These are phyloP conservation scores for Falco naumanni DNA, from an alignment of 2,797 vertebrate species.

Conservation along the genomic window DNA sequence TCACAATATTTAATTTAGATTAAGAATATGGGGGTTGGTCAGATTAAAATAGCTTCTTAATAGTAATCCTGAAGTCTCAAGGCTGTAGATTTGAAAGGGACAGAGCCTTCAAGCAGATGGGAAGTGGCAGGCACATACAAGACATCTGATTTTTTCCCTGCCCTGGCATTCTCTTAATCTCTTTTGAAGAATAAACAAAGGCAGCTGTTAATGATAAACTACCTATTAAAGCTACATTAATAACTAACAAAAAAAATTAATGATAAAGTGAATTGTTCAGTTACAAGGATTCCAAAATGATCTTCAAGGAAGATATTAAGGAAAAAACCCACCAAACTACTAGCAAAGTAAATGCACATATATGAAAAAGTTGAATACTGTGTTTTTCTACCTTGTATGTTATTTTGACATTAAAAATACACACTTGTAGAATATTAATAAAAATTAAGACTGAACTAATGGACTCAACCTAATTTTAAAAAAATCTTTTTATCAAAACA, in stretches of 20 bases:
- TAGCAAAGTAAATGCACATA: neutral
- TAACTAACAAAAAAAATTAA: neutral
- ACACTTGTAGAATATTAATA: neutral
- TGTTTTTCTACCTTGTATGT: neutral
- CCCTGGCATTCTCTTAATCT: neutral
- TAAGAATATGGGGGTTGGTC: neutral
- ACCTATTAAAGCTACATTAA: neutral
- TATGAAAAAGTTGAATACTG: neutral
- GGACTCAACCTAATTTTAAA: neutral
- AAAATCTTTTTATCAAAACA: neutral
- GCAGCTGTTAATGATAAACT: slow-evolving; percentile 15
- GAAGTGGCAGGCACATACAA: neutral
- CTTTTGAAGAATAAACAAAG: slow-evolving; percentile 39
- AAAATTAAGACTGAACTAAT: neutral
- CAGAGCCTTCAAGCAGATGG: neutral
- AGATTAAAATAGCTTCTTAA: neutral
- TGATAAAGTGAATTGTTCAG: neutral
- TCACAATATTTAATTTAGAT: neutral
- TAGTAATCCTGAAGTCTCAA: neutral
- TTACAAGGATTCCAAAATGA: neutral
- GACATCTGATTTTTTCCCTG: neutral
- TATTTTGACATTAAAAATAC: neutral
- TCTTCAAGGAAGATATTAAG: neutral
- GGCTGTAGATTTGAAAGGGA: neutral
- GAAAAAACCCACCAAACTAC: neutral